Percentiles rank a stretch among this genome's conserved stretches.
phyloP scores from a whole-genome alignment of 1,140 invertebrate genomes.

The Nomia melanderi region DNA sequence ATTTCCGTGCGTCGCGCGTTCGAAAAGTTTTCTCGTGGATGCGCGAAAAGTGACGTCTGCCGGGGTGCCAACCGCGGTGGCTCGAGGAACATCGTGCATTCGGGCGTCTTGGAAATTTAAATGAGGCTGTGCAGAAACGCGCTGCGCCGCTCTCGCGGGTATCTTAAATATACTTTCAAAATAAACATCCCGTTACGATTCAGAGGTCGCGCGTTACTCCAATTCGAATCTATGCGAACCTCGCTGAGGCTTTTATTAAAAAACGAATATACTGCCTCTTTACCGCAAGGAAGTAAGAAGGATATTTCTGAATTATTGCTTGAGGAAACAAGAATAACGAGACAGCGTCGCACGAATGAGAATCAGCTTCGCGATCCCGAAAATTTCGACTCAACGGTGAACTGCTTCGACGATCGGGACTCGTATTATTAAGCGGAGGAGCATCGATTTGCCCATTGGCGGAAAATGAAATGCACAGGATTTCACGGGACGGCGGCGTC shows the following conservation, averaged over 20 bases:
- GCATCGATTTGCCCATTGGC: background rate
- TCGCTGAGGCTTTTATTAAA: background rate
- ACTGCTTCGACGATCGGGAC: too few relatives aligned
- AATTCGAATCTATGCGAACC: background rate
- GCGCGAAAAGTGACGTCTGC: background rate
- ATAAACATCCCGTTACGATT: background rate
- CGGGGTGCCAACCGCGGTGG: background rate
- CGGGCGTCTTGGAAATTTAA: constrained; percentile 19
- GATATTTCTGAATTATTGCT: too few relatives aligned
- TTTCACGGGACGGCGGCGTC: background rate
- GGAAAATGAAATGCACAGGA: too few relatives aligned
- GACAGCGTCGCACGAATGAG: too few relatives aligned
- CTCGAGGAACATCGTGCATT: background rate
- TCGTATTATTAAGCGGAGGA: background rate
- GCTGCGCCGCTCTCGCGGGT: background rate
- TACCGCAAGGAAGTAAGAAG: too few relatives aligned
- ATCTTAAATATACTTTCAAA: background rate
- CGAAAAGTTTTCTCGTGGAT: background rate
- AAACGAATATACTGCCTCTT: too few relatives aligned
- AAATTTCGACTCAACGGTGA: too few relatives aligned
- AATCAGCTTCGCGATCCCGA: too few relatives aligned
- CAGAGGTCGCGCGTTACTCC: too few relatives aligned
- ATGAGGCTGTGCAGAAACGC: background rate
- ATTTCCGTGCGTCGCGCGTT: background rate
- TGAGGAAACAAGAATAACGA: too few relatives aligned